phyloP scores from a whole-genome alignment of 2,113 vertebrate species.

The Thunnus thynnus region DNA sequence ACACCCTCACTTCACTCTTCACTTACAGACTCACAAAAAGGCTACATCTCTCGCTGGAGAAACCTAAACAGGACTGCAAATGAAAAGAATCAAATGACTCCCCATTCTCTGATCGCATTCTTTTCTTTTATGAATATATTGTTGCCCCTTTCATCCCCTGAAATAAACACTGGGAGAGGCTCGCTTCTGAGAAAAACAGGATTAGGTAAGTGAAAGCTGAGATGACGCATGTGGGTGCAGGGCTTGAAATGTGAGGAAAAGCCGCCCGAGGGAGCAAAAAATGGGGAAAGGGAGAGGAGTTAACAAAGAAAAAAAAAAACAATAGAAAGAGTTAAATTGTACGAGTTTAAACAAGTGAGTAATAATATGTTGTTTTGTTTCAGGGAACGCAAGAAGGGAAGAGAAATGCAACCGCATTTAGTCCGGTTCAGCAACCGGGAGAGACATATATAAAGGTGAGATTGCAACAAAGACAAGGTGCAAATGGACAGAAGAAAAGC shows the following conservation, averaged over 20 bases:
- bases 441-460: slow-evolving; percentile 11
- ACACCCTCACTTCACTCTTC: slow-evolving; percentile 26
- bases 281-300: background rate
- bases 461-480: slow-evolving; percentile 23
- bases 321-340: background rate
- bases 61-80: slow-evolving; percentile 80
- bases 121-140: slow-evolving; percentile 19
- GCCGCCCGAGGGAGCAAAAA: background rate
- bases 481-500: slow-evolving; percentile 28
- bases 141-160: slow-evolving; percentile 36
- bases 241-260: slow-evolving; percentile 29
- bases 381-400: slow-evolving; percentile 3
- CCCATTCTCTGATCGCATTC: slow-evolving; percentile 16
- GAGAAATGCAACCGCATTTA: slow-evolving; percentile 22
- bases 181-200: slow-evolving; percentile 42
- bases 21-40: slow-evolving; percentile 74
- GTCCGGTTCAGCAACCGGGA: background rate
- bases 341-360: background rate
- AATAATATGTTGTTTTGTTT: slow-evolving; percentile 15
- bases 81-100: slow-evolving; percentile 59
- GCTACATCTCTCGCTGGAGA: slow-evolving; percentile 79
- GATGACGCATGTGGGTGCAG: slow-evolving; percentile 23
- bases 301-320: background rate
- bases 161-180: slow-evolving; percentile 47
- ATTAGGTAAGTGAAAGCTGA: slow-evolving; percentile 60